Percentiles rank a stretch among this genome's conserved stretches.
phyloP scores from a whole-genome alignment of 2,113 vertebrate species.

The Bambusicola thoracicus region DNA sequence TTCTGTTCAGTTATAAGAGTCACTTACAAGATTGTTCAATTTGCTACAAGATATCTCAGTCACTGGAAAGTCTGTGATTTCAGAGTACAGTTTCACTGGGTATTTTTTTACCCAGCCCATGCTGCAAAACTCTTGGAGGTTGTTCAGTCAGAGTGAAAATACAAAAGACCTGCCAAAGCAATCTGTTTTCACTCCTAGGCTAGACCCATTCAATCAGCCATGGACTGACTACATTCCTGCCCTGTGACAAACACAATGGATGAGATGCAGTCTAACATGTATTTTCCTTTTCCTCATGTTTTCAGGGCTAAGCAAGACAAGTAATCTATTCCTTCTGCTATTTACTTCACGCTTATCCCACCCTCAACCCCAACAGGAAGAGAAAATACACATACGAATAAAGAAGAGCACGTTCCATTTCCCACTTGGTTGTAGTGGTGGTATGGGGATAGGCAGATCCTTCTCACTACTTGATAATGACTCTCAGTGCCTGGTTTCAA shows the following conservation, averaged over 20 bases:
- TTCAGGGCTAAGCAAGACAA: not conserved
- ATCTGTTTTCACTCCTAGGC: not conserved
- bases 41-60: not conserved
- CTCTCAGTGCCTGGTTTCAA: not conserved
- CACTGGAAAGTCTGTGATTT: not conserved
- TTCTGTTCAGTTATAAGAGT: not conserved
- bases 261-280: not conserved
- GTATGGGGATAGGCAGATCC: not conserved
- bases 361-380: accelerated
- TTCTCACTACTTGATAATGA: not conserved
- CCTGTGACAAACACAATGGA: not conserved
- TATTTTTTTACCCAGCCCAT: not conserved
- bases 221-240: too few species aligned
- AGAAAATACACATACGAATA: not conserved
- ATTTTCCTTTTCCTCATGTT: not conserved
- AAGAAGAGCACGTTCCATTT: not conserved
- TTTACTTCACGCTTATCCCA: not conserved
- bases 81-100: not conserved
- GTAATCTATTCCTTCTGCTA: not conserved
- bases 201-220: not conserved
- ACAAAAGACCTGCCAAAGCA: not conserved
- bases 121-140: not conserved
- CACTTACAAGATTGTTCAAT: not conserved
- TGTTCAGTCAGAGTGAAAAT: not conserved
- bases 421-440: not conserved